Base-by-base conservation (phyloP, 2,888 invertebrate species). In the Folsomia manolachei region DNA sequence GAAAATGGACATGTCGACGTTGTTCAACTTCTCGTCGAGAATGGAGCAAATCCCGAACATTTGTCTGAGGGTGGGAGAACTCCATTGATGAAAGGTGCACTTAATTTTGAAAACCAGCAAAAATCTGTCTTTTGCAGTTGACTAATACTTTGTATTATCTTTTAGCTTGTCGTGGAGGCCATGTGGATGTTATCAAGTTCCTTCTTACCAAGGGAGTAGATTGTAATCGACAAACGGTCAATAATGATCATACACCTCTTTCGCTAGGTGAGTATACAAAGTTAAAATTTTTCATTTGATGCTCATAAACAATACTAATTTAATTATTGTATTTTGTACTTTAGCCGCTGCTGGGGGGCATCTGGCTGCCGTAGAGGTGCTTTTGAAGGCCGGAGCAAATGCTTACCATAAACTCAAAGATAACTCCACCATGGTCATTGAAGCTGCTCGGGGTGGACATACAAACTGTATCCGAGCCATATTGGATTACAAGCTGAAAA, bases 1-100 rank as follows among this genome's bases (percentile, higher is more conserved):
- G 98, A 98, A 87, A 98, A 97, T 86, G 98, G 98, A 0, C 97
- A 98, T 86, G 96, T 96, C 0, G 96, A 97, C 86, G 96, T 98
- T 25, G 95, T 95, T 24, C 95, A 96, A 84, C 88, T 95, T 75
- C 87, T 99, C 72, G 87, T 98, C 78, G 91, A 93, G 79, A 93
- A 91, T 83, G 93, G 93, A 80, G 97, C 97, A 69, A 90, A 93
- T 85, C 86, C 97, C 82, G 96, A 97, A 85, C 96, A 96, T 85
- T 95, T 96, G 86, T 94, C 94, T 63, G 97, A 98, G 85, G 97
- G 95, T 75, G 97, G 97, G 2, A 89, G 97, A 82, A 99, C 98
- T 77, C 97, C 98, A 64, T 86, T 99, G 82, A 75, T 75, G 75
- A 73, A 75, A 86, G n/a, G n/a, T n/a, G n/a, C n/a, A n/a, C n/a